Percentiles rank a stretch among this genome's conserved stretches.
Evolutionary conservation across 2,888 invertebrate genomes (phyloP).

Genomic region (Erebia epiphron): DNA sequence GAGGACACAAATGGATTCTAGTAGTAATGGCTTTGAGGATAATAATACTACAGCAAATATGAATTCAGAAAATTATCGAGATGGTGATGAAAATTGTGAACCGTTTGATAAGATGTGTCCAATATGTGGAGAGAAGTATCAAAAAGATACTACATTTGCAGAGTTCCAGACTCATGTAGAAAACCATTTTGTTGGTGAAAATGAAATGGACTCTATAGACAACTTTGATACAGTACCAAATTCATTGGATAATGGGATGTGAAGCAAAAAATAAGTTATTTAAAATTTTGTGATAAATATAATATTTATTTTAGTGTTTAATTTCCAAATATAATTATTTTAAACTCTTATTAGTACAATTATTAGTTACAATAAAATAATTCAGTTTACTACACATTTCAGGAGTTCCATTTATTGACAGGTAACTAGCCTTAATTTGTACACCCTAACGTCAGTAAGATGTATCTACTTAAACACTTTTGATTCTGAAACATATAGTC

Average conservation of each 20-base stretch:
- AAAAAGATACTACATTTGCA: constrained; percentile 81
- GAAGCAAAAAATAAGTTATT: not conserved
- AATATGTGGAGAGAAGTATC: constrained; percentile 87
- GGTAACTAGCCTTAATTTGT: too few species aligned
- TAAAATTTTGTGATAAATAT: not conserved
- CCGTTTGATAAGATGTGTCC: constrained; percentile 86
- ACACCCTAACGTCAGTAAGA: too few species aligned
- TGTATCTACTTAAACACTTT: too few species aligned
- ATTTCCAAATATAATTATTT: too few species aligned
- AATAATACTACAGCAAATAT: constrained; percentile 60
- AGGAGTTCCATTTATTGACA: too few species aligned
- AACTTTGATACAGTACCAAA: constrained; percentile 78
- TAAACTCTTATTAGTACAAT: too few species aligned
- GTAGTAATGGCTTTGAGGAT: constrained; percentile 65
- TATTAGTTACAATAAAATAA: not conserved
- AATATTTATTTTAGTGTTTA: constrained; percentile 3
- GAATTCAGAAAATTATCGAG: constrained; percentile 50
- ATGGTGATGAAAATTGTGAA: constrained; percentile 42
- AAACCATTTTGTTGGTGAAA: constrained; percentile 87
- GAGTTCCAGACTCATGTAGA: constrained; percentile 90
- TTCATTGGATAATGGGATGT: constrained; percentile 60
- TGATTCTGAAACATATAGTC: too few species aligned
- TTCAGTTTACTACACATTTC: not conserved
- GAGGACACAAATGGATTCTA: constrained; percentile 75
- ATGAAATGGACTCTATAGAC: constrained; percentile 77